A percentile compares a stretch with the other conserved stretches of the same genome.
phyloP scores from a whole-genome alignment of 2,888 invertebrate genomes.

The Drosophila setosimentum region DNA sequence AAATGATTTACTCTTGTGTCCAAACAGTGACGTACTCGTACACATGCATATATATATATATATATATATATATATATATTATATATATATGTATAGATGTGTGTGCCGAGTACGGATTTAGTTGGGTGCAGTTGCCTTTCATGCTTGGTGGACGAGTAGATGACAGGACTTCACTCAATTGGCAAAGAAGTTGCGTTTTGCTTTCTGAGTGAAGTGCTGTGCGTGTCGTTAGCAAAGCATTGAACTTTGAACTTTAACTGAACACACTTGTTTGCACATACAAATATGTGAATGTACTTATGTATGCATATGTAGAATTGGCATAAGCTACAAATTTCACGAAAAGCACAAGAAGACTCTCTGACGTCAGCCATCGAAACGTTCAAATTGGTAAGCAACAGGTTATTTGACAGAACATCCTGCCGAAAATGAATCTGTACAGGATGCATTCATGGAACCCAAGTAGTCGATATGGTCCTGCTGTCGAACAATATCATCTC shows the following conservation, averaged over 20 bases:
- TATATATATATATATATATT: neutral
- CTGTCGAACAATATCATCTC: neutral
- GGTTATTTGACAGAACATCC: neutral
- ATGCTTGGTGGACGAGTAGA: neutral
- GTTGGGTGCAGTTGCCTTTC: slow-evolving; percentile 1
- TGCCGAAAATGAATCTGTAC: neutral
- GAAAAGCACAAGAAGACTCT: neutral
- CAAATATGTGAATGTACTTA: neutral
- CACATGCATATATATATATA: neutral
- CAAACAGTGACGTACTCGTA: neutral
- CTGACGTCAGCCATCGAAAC: neutral
- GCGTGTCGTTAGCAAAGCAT: slow-evolving; percentile 9
- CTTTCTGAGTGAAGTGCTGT: slow-evolving; percentile 1
- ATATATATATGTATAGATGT: neutral
- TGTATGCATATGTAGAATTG: neutral
- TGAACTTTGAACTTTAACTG: slow-evolving; percentile 18
- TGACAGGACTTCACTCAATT: slow-evolving; percentile 11
- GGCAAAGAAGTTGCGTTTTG: slow-evolving; percentile 9
- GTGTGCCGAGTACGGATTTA: neutral
- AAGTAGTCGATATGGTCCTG: neutral
- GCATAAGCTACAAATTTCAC: neutral
- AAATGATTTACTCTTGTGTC: neutral
- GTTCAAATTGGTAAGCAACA: neutral
- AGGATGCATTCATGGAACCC: neutral
- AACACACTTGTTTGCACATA: no score